Evolutionary conservation across 2,113 vertebrate genomes (phyloP).

Genomic region (Geococcyx californianus): DNA sequence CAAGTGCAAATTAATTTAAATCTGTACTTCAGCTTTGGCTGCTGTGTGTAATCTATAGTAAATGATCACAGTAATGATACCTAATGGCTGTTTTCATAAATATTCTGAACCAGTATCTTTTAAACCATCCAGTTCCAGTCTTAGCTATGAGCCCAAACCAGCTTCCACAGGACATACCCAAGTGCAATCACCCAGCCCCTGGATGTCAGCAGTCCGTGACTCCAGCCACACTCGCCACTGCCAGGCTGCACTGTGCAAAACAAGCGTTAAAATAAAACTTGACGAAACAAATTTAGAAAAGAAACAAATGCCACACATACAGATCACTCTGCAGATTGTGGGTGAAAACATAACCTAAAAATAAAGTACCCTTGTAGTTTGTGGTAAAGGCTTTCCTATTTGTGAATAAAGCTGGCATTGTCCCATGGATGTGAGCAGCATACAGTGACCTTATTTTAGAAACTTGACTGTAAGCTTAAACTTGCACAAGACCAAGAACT

Average conservation of each 20-base stretch:
- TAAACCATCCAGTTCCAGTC: neutral
- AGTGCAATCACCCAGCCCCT: neutral
- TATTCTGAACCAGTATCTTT: neutral
- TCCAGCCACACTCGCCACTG: neutral
- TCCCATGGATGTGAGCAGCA: neutral
- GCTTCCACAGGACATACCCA: neutral
- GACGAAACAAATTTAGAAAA: neutral
- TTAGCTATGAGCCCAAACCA: neutral
- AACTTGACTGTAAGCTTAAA: neutral
- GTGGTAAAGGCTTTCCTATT: neutral
- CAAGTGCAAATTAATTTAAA: neutral
- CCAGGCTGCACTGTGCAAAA: neutral
- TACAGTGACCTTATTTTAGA: neutral
- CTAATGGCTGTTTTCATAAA: neutral
- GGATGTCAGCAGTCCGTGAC: neutral
- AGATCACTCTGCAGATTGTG: neutral
- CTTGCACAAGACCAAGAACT: conserved; percentile 1
- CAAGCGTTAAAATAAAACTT: neutral
- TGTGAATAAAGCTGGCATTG: conserved; percentile 35
- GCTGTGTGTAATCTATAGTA: neutral
- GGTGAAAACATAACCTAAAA: conserved; percentile 34
- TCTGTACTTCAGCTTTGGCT: neutral
- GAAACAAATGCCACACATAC: neutral
- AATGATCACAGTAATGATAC: neutral
- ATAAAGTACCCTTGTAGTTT: conserved; percentile 28